A percentile compares a stretch with the other conserved stretches of the same genome.
Conservation (phyloP, 2,888 invertebrate species). For the Mycalesis mineus region DNA sequence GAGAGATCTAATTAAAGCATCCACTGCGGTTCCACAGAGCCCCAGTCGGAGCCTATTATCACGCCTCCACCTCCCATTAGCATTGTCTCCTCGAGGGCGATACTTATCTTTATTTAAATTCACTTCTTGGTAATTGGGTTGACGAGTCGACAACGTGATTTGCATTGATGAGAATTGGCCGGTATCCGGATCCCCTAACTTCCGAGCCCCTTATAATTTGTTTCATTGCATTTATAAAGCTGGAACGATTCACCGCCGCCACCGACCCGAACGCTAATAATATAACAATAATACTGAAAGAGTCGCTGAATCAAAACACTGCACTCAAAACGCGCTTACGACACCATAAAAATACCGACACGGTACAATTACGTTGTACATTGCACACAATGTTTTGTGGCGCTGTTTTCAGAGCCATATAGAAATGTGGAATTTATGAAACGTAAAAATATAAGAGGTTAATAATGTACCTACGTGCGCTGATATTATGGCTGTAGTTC, state of each 20-base stretch:
- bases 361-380: conserved; percentile 29
- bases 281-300: conserved; percentile 10
- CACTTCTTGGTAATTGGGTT: conserved; percentile 79
- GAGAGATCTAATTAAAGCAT: conserved; percentile 76
- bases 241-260: conserved; percentile 41
- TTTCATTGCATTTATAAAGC: conserved; percentile 65
- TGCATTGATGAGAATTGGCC: conserved; percentile 78
- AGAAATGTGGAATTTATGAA: conserved; percentile 32
- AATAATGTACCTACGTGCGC: conserved; percentile 32
- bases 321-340: conserved; percentile 22
- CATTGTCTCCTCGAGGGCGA: conserved; percentile 78
- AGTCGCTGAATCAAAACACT: conserved; percentile 11
- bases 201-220: conserved; percentile 62
- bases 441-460: conserved; percentile 35
- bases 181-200: conserved; percentile 59
- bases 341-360: conserved; percentile 29
- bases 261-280: conserved; percentile 19
- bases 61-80: conserved; percentile 75
- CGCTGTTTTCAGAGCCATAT: conserved; percentile 29
- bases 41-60: conserved; percentile 73
- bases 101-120: conserved; percentile 80
- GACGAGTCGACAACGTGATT: conserved; percentile 79
- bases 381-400: conserved; percentile 28
- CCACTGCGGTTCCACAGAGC: conserved; percentile 50
- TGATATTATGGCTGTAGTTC: conserved; percentile 28